Base-by-base conservation (phyloP, 2,888 invertebrate species). In the Stictocephala bisonia region DNA sequence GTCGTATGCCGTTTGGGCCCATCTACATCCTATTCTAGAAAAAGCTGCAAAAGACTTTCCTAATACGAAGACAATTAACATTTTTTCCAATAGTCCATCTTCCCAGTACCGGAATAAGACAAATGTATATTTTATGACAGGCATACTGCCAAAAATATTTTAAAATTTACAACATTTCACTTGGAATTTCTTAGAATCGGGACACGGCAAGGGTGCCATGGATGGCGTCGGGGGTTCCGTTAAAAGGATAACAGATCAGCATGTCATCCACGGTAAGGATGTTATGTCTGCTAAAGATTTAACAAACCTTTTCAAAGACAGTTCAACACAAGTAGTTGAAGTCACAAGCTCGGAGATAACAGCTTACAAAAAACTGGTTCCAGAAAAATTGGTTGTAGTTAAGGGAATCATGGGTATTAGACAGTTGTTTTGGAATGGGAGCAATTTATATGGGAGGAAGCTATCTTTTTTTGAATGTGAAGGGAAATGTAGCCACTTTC, bases 141-240 rank as follows among this genome's bases (percentile, higher is more conserved):
- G 13, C 24, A 18, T 51, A 18, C 20, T 51, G 20, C 51, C 51
- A 22, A 18, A n/a, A 18, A 22, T 51, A 22, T 51, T 51, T 51
- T 18, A 51, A 51, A 51, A 51, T 13, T 13, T 51, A 18, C 18
- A 51, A 51, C 13, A n/a, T 51, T 51, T 51, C 51, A 20, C 51
- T 15, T 51, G 51, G 51, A 51, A 51, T 22, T 51, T 51, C 20
- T 51, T 20, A 13, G 51, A 51, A 51, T 20, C 51, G 13, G 51
- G 51, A 13, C 51, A 51, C 24, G 51, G 48, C 7, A 48, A 48
- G n/a, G 51, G 51, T 51, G n/a, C 51, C n/a, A 51, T 51, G 51
- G 51, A 51, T 22, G 51, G 51, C 20, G 51, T 51, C 24, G 51
- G 51, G 3, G 51, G 51, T 22, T 51, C 6, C 20, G n/a, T 51